Base-by-base conservation (phyloP, 2,113 vertebrate species). In the Tragelaphus imberbis region DNA sequence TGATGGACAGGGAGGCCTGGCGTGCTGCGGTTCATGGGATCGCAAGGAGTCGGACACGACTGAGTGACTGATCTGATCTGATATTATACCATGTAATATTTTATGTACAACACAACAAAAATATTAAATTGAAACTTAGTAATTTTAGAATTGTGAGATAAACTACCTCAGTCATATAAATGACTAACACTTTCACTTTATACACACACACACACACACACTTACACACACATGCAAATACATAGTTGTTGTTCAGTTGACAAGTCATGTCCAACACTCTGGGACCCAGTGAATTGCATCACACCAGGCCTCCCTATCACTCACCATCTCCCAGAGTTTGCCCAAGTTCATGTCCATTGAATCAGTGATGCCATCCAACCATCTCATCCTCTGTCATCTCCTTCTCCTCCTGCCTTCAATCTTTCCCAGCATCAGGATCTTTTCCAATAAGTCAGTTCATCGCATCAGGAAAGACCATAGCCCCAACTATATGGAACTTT, bases 81-180 rank as follows among this genome's bases (percentile, higher is more conserved):
- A 10, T 94, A 85, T 55, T 82, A 19, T 36, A 75, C 3, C 23
- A 68, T 55, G 71, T 49, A 61, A 56, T 90, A 90, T 84, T 95
- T 84, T 56, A 92, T 84, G 21, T 80, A 12, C 5, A 85, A 75
- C 53, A 9, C 7, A 85, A 65, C 40, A 92, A 87, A 59, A 27
- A 80, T 94, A 11, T 15, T 77, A 96, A 90, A 2, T n/a, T 90
- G 40, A 96, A 96, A 47, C 0, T 77, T 53, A 88, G 23, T 51
- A 81, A 91, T 84, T 91, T 96, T 96, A 90, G 58, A 88, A 96
- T 91, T n/a, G 81, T 88, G 40, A 85, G 16, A 12, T 90, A 88
- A 93, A 58, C 7, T 90, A 85, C 28, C 51, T 92, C 21, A 68
- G 44, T 6, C 44, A 44, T 44, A 44, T 65, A 7, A 65, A 30